Evolutionary conservation across 2,113 vertebrate genomes (phyloP).

Genomic region (Hydropotes inermis): DNA sequence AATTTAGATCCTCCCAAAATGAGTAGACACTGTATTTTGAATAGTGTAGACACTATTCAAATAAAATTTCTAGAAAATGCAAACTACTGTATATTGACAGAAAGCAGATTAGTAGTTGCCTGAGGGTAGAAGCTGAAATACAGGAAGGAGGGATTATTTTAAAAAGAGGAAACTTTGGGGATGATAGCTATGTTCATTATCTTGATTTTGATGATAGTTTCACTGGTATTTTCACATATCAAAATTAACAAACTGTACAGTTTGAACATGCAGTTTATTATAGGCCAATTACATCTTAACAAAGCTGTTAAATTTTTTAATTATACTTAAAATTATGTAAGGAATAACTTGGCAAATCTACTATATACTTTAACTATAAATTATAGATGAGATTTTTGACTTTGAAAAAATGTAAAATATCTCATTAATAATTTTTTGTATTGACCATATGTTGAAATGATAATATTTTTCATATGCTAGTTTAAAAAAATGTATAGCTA

Average conservation of each 20-base stretch:
- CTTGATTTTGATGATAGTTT: too few species aligned
- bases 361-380: background rate
- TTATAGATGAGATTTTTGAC: background rate
- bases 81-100: too few species aligned
- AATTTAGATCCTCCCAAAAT: too few species aligned
- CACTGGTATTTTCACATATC: background rate
- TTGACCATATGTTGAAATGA: background rate
- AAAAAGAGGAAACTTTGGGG: too few species aligned
- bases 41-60: too few species aligned
- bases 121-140: too few species aligned
- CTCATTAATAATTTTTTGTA: background rate
- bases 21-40: too few species aligned
- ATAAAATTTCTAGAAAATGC: too few species aligned
- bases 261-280: background rate
- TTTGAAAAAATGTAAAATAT: background rate
- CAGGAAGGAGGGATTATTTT: too few species aligned
- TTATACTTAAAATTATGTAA: background rate
- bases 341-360: background rate
- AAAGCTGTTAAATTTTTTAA: background rate
- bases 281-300: background rate
- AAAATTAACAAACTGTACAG: background rate
- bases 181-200: too few species aligned
- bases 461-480: background rate
- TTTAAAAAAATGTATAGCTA: background rate
- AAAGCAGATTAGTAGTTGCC: too few species aligned